Evolutionary conservation across 1,140 invertebrate genomes (phyloP).

Genomic region (Stegodyphus dumicola): DNA sequence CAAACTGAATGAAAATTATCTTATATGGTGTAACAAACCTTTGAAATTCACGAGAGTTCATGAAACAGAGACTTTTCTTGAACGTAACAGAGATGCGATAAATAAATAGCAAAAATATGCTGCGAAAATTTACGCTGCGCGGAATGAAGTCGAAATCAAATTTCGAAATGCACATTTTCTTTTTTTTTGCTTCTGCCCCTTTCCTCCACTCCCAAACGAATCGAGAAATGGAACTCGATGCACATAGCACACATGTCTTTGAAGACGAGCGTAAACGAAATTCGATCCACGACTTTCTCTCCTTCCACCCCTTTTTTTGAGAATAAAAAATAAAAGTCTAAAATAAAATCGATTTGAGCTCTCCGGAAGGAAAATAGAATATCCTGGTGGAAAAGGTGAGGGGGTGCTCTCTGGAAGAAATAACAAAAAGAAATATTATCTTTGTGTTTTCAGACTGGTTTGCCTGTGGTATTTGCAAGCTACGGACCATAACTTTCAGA

Average conservation of each 20-base stretch:
- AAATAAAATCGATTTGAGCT: conserved; percentile 46
- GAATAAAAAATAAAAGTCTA: conserved; percentile 19
- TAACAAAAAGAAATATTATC: conserved; percentile 37
- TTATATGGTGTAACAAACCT: too few species aligned
- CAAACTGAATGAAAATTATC: too few species aligned
- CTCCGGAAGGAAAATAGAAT: conserved; percentile 41
- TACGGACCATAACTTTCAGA: not conserved
- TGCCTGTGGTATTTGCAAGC: not conserved
- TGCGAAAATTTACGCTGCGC: conserved; percentile 12
- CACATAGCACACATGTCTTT: conserved; percentile 32
- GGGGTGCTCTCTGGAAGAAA: conserved; percentile 3
- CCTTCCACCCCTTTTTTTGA: not conserved
- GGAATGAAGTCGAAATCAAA: conserved; percentile 45
- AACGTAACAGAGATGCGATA: not conserved
- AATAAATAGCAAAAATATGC: conserved; percentile 28
- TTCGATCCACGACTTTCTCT: conserved; percentile 40
- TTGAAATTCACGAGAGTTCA: too few species aligned
- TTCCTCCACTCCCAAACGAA: not conserved
- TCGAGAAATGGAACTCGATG: too few species aligned
- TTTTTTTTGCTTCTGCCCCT: conserved; percentile 26
- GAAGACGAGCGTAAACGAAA: conserved; percentile 44
- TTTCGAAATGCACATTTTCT: conserved; percentile 43
- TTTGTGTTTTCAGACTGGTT: conserved; percentile 23
- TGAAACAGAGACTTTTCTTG: too few species aligned
- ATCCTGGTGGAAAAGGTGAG: conserved; percentile 40